phyloP scores from a whole-genome alignment of 2,113 vertebrate species.

The Poeciliopsis turrubarensis region DNA sequence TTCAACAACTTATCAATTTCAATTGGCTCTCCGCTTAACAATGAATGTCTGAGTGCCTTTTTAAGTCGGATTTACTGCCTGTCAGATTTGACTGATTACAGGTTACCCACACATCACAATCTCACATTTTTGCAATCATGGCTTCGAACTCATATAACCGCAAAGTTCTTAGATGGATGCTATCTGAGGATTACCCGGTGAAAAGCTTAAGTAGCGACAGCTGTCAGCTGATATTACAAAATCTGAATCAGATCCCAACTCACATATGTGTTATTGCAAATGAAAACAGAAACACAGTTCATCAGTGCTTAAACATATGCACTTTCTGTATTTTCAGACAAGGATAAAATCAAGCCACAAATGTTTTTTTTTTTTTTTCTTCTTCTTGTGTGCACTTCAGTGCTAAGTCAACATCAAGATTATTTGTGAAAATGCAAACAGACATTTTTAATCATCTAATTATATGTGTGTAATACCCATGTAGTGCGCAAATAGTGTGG shows the following conservation, averaged over 20 bases:
- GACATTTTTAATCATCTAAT: too few species aligned
- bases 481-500: too few species aligned
- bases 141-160: slow-evolving; percentile 22
- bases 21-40: slow-evolving; percentile 62
- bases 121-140: slow-evolving; percentile 9
- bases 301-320: neutral
- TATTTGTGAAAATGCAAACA: too few species aligned
- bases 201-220: slow-evolving; percentile 37
- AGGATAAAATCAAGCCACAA: too few species aligned
- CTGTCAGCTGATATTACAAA: slow-evolving; percentile 23
- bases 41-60: slow-evolving; percentile 61
- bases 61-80: slow-evolving; percentile 64
- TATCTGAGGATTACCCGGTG: slow-evolving; percentile 48
- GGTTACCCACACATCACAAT: slow-evolving; percentile 15
- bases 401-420: too few species aligned
- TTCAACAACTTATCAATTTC: slow-evolving; percentile 60
- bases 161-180: slow-evolving; percentile 29
- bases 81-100: slow-evolving; percentile 69
- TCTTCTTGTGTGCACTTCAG: too few species aligned
- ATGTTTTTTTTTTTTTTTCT: too few species aligned
- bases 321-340: too few species aligned
- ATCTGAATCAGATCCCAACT: neutral
- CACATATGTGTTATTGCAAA: neutral
- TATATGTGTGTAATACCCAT: too few species aligned
- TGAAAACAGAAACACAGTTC: neutral